Base-by-base conservation (phyloP, 2,888 invertebrate genomes). In the Agrochola lota region DNA sequence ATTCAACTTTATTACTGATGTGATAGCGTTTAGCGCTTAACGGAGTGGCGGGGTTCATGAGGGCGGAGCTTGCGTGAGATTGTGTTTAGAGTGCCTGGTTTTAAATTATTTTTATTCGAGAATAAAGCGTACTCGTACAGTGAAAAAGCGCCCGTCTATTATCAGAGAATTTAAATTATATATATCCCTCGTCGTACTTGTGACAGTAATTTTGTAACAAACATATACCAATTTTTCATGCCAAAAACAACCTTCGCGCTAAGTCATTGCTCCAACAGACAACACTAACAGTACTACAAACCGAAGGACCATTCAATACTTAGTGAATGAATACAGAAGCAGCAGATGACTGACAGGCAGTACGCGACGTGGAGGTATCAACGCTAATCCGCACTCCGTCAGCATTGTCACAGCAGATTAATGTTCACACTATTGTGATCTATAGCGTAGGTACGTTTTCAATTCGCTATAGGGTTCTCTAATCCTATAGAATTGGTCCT, bases 391-490 rank as follows among this genome's bases (percentile, higher is more conserved):
- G 7, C 57, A 17, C 64, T 60, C 62, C 64, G 74, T 72, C 78
- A 62, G 62, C 78, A 66, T 70, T 85, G 78, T 84, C 46, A 15
- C 55, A 40, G 11, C 52, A 63, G 71, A 84, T 78, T 85, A 84
- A 74, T 72, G 85, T 74, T 74, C 77, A 46, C 46, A 77, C 77
- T 40, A 69, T 62, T 77, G 46, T 78, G 55, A 78, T 74, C 35
- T 81, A 57, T 57, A 71, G 49, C 75, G 6, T 17, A 17, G 7
- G 26, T 71, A 76, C 20, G 74, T 43, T 71, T 75, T 64, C 46
- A 43, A 69, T 79, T 68, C 35, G 7, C 20, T 30, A 4, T 12
- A 7, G 0, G 23, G 59, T 40, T 74, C 35, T 59, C 35, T 83
- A 67, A 83, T 67, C 66, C 15, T 9, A 12, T 23, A 40, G 63